These are phyloP conservation scores for Oryzaephilus surinamensis DNA, from an alignment of 1,140 invertebrate genomes.

Conservation along the genomic window DNA sequence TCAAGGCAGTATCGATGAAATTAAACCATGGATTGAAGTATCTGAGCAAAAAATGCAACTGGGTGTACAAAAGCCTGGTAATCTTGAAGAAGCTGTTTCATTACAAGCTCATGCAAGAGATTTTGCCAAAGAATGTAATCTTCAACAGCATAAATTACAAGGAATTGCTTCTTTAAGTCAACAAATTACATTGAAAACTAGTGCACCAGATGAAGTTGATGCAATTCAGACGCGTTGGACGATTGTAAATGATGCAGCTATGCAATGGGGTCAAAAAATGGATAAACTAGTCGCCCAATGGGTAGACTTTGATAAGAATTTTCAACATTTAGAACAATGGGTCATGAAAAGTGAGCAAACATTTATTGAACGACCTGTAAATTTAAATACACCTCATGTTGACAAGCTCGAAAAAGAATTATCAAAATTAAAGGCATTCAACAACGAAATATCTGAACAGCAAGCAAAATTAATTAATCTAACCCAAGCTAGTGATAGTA, in stretches of 20 bases:
- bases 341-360: constrained; percentile 53
- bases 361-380: constrained; percentile 41
- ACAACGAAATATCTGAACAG: constrained; percentile 70
- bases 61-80: constrained; percentile 61
- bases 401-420: constrained; percentile 63
- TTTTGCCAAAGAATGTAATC: constrained; percentile 65
- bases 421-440: constrained; percentile 60
- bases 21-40: constrained; percentile 81
- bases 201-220: constrained; percentile 69
- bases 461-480: constrained; percentile 69
- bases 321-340: constrained; percentile 61
- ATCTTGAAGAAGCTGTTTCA: constrained; percentile 66
- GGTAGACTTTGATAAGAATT: constrained; percentile 66
- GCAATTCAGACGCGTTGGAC: constrained; percentile 70
- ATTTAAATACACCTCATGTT: constrained; percentile 53
- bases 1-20: constrained; percentile 61
- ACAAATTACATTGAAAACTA: constrained; percentile 59
- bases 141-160: constrained; percentile 61
- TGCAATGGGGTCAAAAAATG: constrained; percentile 62
- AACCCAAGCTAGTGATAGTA: constrained; percentile 66
- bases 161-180: constrained; percentile 59
- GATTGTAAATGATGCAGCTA: constrained; percentile 58
- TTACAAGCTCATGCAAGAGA: constrained; percentile 56
- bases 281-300: constrained; percentile 70
- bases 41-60: constrained; percentile 67